Percentiles rank a stretch among this genome's conserved stretches.
phyloP scores from a whole-genome alignment of 2,113 vertebrate species.

The Lonchura striata region DNA sequence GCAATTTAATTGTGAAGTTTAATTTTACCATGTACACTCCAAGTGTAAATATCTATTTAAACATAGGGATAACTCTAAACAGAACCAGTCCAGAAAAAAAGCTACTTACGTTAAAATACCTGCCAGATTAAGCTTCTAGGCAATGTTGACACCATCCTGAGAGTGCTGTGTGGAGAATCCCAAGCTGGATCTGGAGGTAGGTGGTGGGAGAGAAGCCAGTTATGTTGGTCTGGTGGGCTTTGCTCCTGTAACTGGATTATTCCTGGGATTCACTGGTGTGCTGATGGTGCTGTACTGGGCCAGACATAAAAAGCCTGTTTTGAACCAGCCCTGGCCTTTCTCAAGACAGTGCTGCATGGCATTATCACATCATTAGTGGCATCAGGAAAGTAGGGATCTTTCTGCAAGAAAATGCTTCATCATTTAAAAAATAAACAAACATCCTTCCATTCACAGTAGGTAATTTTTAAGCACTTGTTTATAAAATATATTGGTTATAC shows the following conservation, averaged over 20 bases:
- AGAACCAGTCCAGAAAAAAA: neutral
- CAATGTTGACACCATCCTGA: neutral
- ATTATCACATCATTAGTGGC: neutral
- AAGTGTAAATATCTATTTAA: neutral
- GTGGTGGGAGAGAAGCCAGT: neutral
- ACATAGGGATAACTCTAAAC: neutral
- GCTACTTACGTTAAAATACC: neutral
- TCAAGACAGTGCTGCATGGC: neutral
- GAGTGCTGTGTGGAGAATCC: neutral
- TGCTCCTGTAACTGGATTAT: neutral
- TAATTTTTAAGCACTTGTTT: neutral
- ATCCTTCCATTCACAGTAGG: neutral
- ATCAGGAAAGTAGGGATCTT: neutral
- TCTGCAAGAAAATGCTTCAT: neutral
- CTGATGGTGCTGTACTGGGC: neutral
- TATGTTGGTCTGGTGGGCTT: neutral
- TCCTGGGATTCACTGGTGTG: neutral
- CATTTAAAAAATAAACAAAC: neutral
- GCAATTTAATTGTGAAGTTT: neutral
- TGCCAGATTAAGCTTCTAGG: neutral
- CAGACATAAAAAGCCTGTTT: neutral
- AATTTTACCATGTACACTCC: neutral
- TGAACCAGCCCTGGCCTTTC: neutral
- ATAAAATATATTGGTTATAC: neutral
- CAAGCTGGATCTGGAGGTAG: neutral